Conservation (phyloP, 2,888 invertebrate genomes). For the Ceramica pisi region DNA sequence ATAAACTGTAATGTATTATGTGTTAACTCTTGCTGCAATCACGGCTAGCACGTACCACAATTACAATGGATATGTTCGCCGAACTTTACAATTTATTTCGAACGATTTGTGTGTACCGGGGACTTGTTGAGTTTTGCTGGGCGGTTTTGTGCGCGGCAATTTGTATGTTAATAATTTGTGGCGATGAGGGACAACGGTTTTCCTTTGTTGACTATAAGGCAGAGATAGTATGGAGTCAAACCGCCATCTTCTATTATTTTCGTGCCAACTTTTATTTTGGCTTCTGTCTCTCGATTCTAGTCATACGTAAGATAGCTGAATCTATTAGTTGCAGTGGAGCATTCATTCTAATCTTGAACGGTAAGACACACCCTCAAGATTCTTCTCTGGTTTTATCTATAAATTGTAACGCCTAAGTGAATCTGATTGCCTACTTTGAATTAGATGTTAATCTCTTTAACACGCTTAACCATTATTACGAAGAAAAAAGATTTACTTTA, state of each 20-base stretch:
- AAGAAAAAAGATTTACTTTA: neutral
- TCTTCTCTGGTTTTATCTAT: neutral
- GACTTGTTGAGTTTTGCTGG: conserved; percentile 60
- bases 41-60: conserved; percentile 86
- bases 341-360: neutral
- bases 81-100: conserved; percentile 85
- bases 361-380: neutral
- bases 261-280: neutral
- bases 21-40: conserved; percentile 91
- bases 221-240: neutral
- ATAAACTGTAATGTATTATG: conserved; percentile 91
- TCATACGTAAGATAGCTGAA: too few relatives aligned
- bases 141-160: conserved; percentile 27
- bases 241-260: too few relatives aligned
- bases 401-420: neutral
- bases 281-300: too few relatives aligned
- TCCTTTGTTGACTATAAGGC: neutral
- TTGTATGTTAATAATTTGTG: neutral
- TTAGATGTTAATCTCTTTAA: conserved; percentile 2
- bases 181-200: neutral
- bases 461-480: conserved; percentile 21
- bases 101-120: conserved; percentile 59
- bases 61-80: conserved; percentile 88
- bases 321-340: neutral
- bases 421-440: neutral